Conservation (phyloP, 2,113 vertebrate genomes). For the Aspidoscelis tigris region DNA sequence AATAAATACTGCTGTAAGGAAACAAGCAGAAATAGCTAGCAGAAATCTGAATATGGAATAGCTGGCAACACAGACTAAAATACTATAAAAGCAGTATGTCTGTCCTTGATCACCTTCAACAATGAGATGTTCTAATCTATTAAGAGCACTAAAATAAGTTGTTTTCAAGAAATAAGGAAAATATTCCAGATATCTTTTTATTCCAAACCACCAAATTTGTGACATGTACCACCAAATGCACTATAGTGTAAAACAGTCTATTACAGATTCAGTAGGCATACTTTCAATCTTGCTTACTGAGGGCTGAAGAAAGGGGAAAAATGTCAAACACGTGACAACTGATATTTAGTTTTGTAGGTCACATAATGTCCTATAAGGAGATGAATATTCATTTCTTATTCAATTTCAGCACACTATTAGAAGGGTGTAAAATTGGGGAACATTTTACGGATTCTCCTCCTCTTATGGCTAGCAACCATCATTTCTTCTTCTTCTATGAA, state of each 20-base stretch:
- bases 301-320: too few species aligned
- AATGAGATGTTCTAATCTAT: background rate
- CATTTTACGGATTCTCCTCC: background rate
- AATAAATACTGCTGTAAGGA: background rate
- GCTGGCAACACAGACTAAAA: background rate
- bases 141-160: slow-evolving; percentile 17
- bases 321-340: too few species aligned
- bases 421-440: background rate
- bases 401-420: background rate
- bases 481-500: too few species aligned
- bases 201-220: background rate
- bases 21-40: background rate
- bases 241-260: background rate
- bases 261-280: background rate
- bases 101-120: background rate
- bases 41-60: background rate
- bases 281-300: background rate
- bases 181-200: slow-evolving; percentile 16
- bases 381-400: background rate
- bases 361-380: too few species aligned
- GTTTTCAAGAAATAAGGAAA: background rate
- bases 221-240: too few species aligned
- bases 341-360: too few species aligned
- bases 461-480: too few species aligned
- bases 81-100: background rate